These are phyloP conservation scores for Polymixis flavicincta DNA, from an alignment of 2,888 invertebrate genomes.

Conservation along the genomic window DNA sequence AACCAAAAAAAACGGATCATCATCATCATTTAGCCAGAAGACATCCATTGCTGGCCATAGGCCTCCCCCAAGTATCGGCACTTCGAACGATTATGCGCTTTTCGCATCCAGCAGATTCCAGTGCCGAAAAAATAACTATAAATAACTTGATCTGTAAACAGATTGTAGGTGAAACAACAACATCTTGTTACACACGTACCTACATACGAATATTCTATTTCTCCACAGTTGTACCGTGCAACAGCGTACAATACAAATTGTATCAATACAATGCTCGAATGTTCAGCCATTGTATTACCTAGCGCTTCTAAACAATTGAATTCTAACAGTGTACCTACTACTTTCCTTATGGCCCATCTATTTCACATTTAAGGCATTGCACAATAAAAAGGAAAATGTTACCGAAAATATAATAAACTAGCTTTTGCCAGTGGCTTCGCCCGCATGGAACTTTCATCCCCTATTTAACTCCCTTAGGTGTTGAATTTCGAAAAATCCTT, in stretches of 20 bases:
- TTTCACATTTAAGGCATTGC: conserved; percentile 21
- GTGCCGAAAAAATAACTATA: too few species aligned
- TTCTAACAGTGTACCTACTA: conserved; percentile 19
- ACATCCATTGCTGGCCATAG: too few species aligned
- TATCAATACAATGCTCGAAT: conserved; percentile 27
- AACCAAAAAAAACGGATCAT: too few species aligned
- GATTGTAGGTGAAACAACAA: conserved; percentile 21
- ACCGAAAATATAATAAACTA: conserved; percentile 19
- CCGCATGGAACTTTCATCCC: too few species aligned
- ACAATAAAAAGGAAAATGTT: conserved; percentile 22
- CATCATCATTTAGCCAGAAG: too few species aligned
- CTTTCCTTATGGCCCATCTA: conserved; percentile 4
- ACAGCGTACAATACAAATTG: conserved; percentile 13
- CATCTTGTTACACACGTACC: conserved; percentile 16
- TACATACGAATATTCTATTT: conserved; percentile 28
- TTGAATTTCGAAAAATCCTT: too few species aligned
- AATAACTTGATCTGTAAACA: conserved; percentile 15
- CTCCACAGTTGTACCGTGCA: conserved; percentile 8
- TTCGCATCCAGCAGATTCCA: too few species aligned
- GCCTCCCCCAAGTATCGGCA: too few species aligned
- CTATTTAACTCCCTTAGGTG: too few species aligned
- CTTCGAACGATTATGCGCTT: too few species aligned
- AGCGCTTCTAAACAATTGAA: conserved; percentile 32
- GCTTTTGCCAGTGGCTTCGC: too few species aligned
- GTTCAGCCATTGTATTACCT: not conserved